Evolutionary conservation across 2,888 invertebrate species (phyloP), one percentile per base, ranked within the genome.

Genomic region (Choristoneura rosaceana): DNA sequence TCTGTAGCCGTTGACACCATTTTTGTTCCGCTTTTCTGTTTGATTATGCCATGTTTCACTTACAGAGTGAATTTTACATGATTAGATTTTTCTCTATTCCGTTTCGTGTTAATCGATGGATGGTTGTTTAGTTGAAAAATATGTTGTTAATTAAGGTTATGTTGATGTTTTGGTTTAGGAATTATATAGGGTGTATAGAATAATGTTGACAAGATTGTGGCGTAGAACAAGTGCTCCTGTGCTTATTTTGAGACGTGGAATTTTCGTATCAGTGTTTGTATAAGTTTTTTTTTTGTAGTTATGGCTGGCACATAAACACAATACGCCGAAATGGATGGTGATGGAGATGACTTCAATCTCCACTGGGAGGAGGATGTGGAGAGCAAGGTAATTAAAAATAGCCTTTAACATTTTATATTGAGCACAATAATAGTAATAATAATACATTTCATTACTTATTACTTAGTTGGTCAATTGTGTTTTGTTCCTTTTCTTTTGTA

Each of bases 91-190:
- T 73, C 68, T 43, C 10, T 73, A 12, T 50, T 60, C 33, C 52
- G 50, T 43, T 50, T 59, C 17, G 25, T 60, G 41, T 59, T 69
- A 63, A 60, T 70, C 55, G 63, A 64, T 68, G 67, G 62, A 47
- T 58, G 8, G 10, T 62, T 60, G 12, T 60, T 69, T 64, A 47
- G 15, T 14, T 70, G 68, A 74, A 73, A 71, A 75, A 70, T 78
- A 77, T 74, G 66, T 67, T 59, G 64, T 71, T 77, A 79, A 78
- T 78, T 90, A 88, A 93, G 93, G 94, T 94, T 94, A 94, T 94
- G 94, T 94, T 94, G 92, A 93, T 93, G 94, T 94, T 94, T 93
- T 93, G 92, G 81, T 92, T 87, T 79, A 79, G 82, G 80, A 83
- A 83, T 85, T 81, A 76, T 71, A 75, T 77, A 75, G 76, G 78